Base-by-base conservation (phyloP, 2,113 vertebrate genomes). In the Cololabis saira region DNA sequence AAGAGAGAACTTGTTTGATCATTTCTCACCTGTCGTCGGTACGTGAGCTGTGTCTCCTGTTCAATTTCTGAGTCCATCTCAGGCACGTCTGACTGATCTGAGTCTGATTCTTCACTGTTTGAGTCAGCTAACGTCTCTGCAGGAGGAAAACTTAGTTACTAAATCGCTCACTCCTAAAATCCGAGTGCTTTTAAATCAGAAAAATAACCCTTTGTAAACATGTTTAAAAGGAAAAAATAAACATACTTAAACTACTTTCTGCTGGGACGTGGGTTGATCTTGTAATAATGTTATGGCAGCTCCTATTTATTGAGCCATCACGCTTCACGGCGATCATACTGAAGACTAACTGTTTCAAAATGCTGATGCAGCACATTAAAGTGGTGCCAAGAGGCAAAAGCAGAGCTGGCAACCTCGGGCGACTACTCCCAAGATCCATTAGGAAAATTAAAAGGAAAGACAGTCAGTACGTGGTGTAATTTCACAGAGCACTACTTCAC, bases 1-100 rank as follows among this genome's bases (percentile, higher is more conserved):
- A 49, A 68, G 18, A 56, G 14, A 12, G 17, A 9, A 21, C 6
- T 5, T 9, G 16, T 41, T 18, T 19, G 16, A 16, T 67, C 27
- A 21, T 0, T 63, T 45, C 15, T 67, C 49, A 93, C 98, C 95
- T 98, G 97, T 66, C 98, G 94, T 83, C 93, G 91, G 70, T 99
- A 98, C 1, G 95, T 99, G 60, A 94, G 95, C 87, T 99, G 98
- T 0, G 96, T 96, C 90, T 99, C 98, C 80, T 99, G 98, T 44
- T 99, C 98, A 75, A 99, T 98, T 93, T 99, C 98, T 70, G 97
- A 99, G 91, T 99, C 98, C 93, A 99, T 95, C 91, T 99, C 98
- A 80, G 98, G 97, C 76, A 99, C 95, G 54, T 99, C 98, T 66
- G 98, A 99, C 54, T 97, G 94, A 90, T 99, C 98, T 41, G 97